Evolutionary conservation across 92 coral and sea anemone species (phyloP).

Genomic region (Parazoanthus atlanticus): DNA sequence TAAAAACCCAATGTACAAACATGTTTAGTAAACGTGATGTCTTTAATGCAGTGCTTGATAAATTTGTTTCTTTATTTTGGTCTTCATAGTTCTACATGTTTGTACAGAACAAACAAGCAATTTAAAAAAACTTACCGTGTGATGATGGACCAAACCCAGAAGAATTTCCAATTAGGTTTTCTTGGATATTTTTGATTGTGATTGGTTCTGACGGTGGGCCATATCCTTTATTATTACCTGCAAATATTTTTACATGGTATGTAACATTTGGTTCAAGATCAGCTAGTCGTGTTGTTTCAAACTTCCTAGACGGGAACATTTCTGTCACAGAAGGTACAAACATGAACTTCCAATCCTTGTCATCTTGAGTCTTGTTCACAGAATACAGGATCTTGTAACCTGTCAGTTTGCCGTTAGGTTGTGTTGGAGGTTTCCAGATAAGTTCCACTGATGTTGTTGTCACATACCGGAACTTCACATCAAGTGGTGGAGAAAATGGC

Average conservation of each 20-base stretch:
- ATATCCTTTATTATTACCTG: conserved; percentile 68
- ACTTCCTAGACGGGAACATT: conserved; percentile 37
- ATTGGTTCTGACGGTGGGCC: conserved; percentile 68
- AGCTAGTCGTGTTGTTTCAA: conserved; percentile 11
- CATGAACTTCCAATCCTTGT: conserved; percentile 41
- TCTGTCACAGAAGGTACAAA: neutral
- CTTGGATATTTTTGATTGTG: conserved; percentile 40
- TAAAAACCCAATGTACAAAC: no score
- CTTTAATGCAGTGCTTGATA: no score
- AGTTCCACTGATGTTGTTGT: conserved; percentile 50
- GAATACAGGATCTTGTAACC: conserved; percentile 69
- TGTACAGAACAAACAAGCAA: no score
- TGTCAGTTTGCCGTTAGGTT: conserved; percentile 73
- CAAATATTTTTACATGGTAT: conserved; percentile 69
- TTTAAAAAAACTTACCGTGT: conserved; percentile 1
- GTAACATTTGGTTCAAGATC: conserved; percentile 56
- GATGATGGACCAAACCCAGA: conserved; percentile 49
- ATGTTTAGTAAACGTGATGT: no score
- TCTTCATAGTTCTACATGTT: no score
- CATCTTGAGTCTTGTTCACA: conserved; percentile 55
- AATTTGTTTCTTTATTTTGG: no score
- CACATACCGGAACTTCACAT: conserved; percentile 49
- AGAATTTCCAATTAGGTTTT: conserved; percentile 25
- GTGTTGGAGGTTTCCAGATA: conserved; percentile 73
- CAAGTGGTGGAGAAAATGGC: conserved; percentile 75